Evolutionary conservation across 2,888 invertebrate genomes (phyloP).

Genomic region (Deladenus siricidicola): DNA sequence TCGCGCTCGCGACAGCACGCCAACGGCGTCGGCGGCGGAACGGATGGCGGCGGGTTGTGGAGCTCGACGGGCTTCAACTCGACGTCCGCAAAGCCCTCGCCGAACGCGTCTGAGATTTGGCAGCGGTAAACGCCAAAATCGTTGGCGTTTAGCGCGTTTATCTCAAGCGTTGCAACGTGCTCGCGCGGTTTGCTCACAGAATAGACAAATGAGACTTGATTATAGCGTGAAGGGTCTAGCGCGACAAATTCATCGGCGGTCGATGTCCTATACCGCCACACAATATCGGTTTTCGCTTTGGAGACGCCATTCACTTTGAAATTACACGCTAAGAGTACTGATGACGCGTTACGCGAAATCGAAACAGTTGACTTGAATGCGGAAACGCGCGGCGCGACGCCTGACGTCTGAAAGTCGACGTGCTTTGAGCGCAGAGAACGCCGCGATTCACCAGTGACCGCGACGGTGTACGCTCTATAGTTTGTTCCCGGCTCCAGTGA

Average conservation of each 20-base stretch:
- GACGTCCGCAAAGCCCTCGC: conserved; percentile 21
- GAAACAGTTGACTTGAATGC: conserved; percentile 22
- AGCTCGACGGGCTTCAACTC: conserved; percentile 1
- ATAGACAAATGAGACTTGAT: conserved; percentile 22
- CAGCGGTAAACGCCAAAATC: conserved; percentile 33
- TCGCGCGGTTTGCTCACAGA: conserved; percentile 27
- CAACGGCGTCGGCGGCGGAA: conserved; percentile 30
- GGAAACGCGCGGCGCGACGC: conserved; percentile 25
- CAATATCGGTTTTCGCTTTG: conserved; percentile 5
- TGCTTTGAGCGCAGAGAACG: conserved; percentile 26
- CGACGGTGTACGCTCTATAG: conserved; percentile 18
- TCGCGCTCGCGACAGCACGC: conserved; percentile 26
- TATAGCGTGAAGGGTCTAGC: conserved; percentile 5
- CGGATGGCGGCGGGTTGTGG: background rate
- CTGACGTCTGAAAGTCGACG: conserved; percentile 25
- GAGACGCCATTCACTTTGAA: conserved; percentile 23
- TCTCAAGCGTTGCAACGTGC: conserved; percentile 29
- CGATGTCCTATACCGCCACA: conserved; percentile 17
- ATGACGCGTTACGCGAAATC: conserved; percentile 15
- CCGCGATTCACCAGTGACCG: conserved; percentile 12
- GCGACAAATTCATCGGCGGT: conserved; percentile 1
- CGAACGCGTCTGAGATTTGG: conserved; percentile 28
- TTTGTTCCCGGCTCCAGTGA: conserved; percentile 24
- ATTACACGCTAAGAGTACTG: conserved; percentile 27
- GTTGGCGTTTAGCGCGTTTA: conserved; percentile 12